Percentiles rank a stretch among this genome's conserved stretches.
phyloP scores from a whole-genome alignment of 2,888 invertebrate genomes.

The Archips xylosteana region DNA sequence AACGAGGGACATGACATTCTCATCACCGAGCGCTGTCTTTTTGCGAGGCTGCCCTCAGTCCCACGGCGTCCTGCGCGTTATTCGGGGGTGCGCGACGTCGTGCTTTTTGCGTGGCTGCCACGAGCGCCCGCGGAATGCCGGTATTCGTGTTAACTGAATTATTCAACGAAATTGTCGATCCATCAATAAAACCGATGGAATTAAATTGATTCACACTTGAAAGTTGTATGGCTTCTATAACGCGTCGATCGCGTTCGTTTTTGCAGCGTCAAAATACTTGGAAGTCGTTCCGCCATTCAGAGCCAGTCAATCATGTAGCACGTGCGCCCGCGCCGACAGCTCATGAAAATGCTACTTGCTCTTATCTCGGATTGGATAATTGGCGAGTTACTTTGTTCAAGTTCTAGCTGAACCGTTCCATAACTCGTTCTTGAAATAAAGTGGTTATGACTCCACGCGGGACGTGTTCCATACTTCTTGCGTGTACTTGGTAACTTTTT shows the following conservation, averaged over 20 bases:
- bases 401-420: constrained; percentile 51
- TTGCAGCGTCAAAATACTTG: constrained; percentile 78
- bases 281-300: constrained; percentile 76
- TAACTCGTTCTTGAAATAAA: constrained; percentile 66
- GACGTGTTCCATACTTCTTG: constrained; percentile 51
- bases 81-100: constrained; percentile 58
- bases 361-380: constrained; percentile 67
- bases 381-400: constrained; percentile 58
- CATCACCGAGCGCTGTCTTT: constrained; percentile 81
- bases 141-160: constrained; percentile 82
- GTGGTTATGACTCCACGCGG: constrained; percentile 34
- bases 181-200: constrained; percentile 83
- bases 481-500: constrained; percentile 52
- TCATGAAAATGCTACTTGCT: constrained; percentile 66
- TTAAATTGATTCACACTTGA: constrained; percentile 84
- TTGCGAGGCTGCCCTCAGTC: constrained; percentile 72
- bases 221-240: constrained; percentile 78
- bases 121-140: constrained; percentile 74
- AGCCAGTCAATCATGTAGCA: constrained; percentile 72
- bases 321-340: constrained; percentile 61
- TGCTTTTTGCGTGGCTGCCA: constrained; percentile 72
- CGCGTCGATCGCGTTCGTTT: constrained; percentile 66
- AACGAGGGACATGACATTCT: constrained; percentile 85
- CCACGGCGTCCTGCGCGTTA: constrained; percentile 70
- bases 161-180: constrained; percentile 82